phyloP scores from a whole-genome alignment of 2,113 vertebrate species.

The Elaphurus davidianus region DNA sequence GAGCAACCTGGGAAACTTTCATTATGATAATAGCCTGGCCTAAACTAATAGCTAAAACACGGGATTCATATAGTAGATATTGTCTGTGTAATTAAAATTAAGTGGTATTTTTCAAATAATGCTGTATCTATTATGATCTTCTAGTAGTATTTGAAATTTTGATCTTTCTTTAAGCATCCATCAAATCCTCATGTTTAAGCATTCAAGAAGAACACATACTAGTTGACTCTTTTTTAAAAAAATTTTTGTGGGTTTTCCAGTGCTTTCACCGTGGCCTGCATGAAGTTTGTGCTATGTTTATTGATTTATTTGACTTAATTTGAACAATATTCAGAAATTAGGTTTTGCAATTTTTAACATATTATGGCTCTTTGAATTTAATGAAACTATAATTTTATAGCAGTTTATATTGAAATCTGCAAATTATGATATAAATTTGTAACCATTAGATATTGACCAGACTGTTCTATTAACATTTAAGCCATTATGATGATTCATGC shows the following conservation, averaged over 20 bases:
- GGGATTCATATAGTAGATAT: neutral
- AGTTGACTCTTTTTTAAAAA: neutral
- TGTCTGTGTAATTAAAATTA: neutral
- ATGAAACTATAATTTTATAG: neutral
- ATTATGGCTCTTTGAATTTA: neutral
- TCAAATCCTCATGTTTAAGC: neutral
- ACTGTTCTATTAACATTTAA: neutral
- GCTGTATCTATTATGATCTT: neutral
- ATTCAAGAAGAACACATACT: neutral
- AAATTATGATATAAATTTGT: neutral
- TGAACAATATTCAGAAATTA: neutral
- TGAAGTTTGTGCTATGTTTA: neutral
- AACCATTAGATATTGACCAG: neutral
- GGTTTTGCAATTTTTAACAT: neutral
- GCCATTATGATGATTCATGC: neutral
- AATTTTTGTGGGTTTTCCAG: neutral
- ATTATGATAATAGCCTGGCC: neutral
- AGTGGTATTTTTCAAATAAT: neutral
- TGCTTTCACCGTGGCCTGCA: neutral
- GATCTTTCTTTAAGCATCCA: neutral
- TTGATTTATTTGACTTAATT: constrained; percentile 32
- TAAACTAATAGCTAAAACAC: neutral
- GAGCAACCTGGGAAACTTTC: no score
- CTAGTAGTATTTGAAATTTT: neutral
- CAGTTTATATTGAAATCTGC: neutral